Percentiles rank a stretch among this genome's conserved stretches.
Evolutionary conservation across 2,113 vertebrate genomes (phyloP).

Genomic region (Microtus montanus): DNA sequence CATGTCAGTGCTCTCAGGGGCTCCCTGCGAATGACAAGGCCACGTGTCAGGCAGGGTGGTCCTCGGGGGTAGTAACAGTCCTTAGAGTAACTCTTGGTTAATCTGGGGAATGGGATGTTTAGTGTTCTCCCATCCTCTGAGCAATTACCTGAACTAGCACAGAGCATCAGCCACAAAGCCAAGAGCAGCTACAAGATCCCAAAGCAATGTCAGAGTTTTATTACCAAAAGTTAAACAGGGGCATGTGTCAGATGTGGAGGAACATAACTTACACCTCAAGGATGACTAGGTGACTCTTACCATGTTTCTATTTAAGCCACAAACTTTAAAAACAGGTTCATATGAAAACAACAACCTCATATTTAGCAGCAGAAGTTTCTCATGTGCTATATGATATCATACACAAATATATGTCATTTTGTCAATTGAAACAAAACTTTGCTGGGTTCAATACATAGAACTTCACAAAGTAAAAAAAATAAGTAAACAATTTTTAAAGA

Average conservation of each 20-base stretch:
- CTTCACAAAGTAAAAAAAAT: background rate
- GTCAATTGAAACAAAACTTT: background rate
- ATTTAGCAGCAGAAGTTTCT: background rate
- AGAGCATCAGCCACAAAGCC: background rate
- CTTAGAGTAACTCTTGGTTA: background rate
- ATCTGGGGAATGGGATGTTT: too few species aligned
- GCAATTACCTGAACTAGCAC: background rate
- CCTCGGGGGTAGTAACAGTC: background rate
- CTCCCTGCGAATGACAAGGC: background rate
- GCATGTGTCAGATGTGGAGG: background rate
- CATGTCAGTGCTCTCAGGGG: background rate
- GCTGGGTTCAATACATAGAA: background rate
- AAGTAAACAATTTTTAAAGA: background rate
- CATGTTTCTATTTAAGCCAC: background rate
- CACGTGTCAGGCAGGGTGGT: background rate
- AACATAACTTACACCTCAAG: background rate
- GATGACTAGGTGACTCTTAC: background rate
- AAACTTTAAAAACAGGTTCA: background rate
- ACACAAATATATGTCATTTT: background rate
- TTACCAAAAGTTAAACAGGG: background rate
- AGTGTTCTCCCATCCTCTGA: background rate
- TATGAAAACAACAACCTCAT: background rate
- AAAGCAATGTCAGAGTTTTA: background rate
- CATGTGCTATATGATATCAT: background rate
- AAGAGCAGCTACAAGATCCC: background rate